A percentile compares a stretch with the other conserved stretches of the same genome.
Conservation (phyloP, 2,797 vertebrate species). For the Ataeniobius toweri region DNA sequence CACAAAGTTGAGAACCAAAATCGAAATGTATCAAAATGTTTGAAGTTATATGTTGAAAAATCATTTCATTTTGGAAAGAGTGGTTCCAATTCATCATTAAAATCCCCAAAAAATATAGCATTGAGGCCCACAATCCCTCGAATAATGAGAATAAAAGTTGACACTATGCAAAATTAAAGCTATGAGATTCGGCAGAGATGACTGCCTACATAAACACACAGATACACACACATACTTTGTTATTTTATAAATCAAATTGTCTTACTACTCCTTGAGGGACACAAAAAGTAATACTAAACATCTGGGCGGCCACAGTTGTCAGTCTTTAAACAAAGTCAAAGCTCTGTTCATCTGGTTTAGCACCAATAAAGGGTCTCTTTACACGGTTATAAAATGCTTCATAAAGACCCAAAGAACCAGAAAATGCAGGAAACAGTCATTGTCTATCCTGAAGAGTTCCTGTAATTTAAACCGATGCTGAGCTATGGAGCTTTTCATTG, state of each 20-base stretch:
- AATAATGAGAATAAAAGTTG: background rate
- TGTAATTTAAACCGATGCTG: constrained; percentile 37
- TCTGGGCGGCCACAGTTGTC: constrained; percentile 24
- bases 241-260: constrained; percentile 20
- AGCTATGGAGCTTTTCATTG: constrained; percentile 52
- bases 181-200: background rate
- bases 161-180: background rate
- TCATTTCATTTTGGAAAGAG: background rate
- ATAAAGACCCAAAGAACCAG: constrained; percentile 69
- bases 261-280: constrained; percentile 26
- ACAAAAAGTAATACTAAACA: constrained; percentile 5
- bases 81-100: background rate
- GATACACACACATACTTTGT: background rate
- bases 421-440: constrained; percentile 54
- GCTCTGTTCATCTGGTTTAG: constrained; percentile 34
- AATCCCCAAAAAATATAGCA: background rate
- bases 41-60: background rate
- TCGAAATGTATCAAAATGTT: background rate
- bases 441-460: constrained; percentile 44
- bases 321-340: constrained; percentile 45
- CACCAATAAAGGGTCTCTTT: constrained; percentile 55
- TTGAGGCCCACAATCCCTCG: background rate
- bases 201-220: constrained; percentile 6
- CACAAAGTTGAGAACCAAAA: background rate
- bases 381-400: constrained; percentile 68